Base-by-base conservation (phyloP, 2,113 vertebrate species). In the Melanocharis versteri region DNA sequence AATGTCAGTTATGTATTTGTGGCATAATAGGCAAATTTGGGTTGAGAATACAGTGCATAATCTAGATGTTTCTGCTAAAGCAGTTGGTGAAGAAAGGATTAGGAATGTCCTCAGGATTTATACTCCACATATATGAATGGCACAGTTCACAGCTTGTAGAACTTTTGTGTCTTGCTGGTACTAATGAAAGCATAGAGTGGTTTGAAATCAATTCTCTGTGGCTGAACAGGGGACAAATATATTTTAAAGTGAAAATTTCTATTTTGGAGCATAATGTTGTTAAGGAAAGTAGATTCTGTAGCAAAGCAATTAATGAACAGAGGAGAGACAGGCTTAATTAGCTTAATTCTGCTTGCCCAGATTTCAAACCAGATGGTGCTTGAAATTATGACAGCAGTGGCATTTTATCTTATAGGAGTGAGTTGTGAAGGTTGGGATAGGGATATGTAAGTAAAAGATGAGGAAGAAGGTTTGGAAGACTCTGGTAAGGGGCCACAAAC, bases 291-390 rank as follows among this genome's bases (percentile, higher is more conserved):
- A 47, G 62, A 72, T 88, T 94, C 42, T 86, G 27, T 70, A 66
- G 72, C 39, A 88, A 47, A 86, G 50, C 57, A 92, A 48, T 94
- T 95, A 95, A 54, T 76, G 45, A 93, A 50, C 71, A 76, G 48
- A 72, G 44, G 39, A 90, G 37, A 57, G n/a, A 61, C 19, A n/a
- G 35, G 21, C 58, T 87, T 94, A 89, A 93, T 94, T 84, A 91
- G 65, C 75, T 79, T 35, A 86, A 70, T 83, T 95, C 58, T 83
- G 11, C 35, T 79, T 89, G 70, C 75, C 45, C 84, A 94, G 81
- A 64, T 95, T 96, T 94, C 78, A 83, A 77, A 80, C 30, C 54
- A 95, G 90, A 91, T 94, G 84, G 75, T 17, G 27, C 86, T 87
- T 80, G 39, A 83, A 94, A 83, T 88, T 62, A n/a, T 68, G 39